Percentiles rank a stretch among this genome's conserved stretches.
phyloP scores from a whole-genome alignment of 2,888 invertebrate species.

The Griposia aprilina region DNA sequence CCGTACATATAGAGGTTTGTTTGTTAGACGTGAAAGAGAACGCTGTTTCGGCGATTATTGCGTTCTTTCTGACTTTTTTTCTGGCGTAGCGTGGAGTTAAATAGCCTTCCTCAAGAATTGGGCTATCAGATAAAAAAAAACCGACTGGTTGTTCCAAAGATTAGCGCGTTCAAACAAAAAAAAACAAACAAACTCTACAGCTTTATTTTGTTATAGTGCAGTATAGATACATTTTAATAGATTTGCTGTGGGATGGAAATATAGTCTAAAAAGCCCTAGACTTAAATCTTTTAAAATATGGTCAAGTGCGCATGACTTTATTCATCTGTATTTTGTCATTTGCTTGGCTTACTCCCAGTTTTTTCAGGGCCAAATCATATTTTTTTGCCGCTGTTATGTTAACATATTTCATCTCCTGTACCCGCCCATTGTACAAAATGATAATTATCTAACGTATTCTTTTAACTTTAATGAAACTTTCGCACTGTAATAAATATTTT shows the following conservation, averaged over 20 bases:
- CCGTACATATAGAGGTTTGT: conserved; percentile 26
- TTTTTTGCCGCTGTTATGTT: neutral
- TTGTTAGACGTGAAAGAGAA: conserved; percentile 1
- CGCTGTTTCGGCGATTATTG: neutral
- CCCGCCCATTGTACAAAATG: conserved; percentile 13
- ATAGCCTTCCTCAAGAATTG: no score
- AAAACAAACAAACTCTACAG: no score
- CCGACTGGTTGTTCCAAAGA: no score
- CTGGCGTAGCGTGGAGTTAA: no score
- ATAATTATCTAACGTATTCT: conserved; percentile 35
- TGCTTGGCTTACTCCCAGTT: neutral
- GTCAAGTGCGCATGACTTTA: neutral
- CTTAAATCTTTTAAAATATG: neutral
- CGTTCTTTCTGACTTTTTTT: neutral
- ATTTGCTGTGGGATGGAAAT: neutral
- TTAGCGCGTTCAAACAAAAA: no score
- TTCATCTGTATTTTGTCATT: neutral
- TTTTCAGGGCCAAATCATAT: neutral
- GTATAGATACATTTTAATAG: neutral
- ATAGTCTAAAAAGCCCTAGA: neutral
- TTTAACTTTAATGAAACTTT: conserved; percentile 43
- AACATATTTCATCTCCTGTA: conserved; percentile 1
- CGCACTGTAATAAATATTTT: conserved; percentile 43
- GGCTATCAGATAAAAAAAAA: no score
- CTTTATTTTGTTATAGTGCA: no score